Percentiles rank a stretch among this genome's conserved stretches.
Evolutionary conservation across 2,888 invertebrate species (phyloP).

Genomic region (Ecdyonurus torrentis): DNA sequence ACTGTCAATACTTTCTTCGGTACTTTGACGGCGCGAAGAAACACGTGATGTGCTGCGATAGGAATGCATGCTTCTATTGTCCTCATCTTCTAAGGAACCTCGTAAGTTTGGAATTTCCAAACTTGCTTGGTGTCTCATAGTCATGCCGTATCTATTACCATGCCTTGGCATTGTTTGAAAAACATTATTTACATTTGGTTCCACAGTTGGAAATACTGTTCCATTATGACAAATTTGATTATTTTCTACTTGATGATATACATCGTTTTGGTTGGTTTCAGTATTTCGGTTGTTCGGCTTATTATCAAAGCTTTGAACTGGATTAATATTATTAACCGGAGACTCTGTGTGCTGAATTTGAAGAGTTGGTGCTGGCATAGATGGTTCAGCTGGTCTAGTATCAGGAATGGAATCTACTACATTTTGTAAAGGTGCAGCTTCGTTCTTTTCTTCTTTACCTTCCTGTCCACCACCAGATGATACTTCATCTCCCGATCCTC

Average conservation of each 20-base stretch:
- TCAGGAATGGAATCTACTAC: not conserved
- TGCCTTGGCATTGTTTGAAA: not conserved
- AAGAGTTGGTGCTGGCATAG: not conserved
- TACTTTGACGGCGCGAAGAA: slow-evolving; percentile 74
- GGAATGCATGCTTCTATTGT: slow-evolving; percentile 72
- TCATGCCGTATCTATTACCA: not conserved
- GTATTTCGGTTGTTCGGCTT: too few relatives aligned
- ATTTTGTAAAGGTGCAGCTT: not conserved
- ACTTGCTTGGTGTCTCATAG: slow-evolving; percentile 48
- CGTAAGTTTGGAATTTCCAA: slow-evolving; percentile 57
- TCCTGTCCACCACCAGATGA: not conserved
- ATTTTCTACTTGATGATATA: too few relatives aligned
- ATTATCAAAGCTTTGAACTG: not conserved
- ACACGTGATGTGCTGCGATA: slow-evolving; percentile 72
- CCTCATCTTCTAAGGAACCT: slow-evolving; percentile 46
- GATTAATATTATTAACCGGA: not conserved
- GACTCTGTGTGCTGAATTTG: not conserved
- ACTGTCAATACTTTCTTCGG: slow-evolving; percentile 83
- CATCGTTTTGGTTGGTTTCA: too few relatives aligned
- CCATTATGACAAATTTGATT: not conserved
- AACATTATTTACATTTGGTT: not conserved
- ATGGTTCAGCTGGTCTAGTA: not conserved
- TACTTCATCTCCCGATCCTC: not conserved
- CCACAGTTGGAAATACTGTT: not conserved
- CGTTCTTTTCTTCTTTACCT: not conserved